Conservation (phyloP, 2,113 vertebrate genomes). For the Alligator mississippiensis region DNA sequence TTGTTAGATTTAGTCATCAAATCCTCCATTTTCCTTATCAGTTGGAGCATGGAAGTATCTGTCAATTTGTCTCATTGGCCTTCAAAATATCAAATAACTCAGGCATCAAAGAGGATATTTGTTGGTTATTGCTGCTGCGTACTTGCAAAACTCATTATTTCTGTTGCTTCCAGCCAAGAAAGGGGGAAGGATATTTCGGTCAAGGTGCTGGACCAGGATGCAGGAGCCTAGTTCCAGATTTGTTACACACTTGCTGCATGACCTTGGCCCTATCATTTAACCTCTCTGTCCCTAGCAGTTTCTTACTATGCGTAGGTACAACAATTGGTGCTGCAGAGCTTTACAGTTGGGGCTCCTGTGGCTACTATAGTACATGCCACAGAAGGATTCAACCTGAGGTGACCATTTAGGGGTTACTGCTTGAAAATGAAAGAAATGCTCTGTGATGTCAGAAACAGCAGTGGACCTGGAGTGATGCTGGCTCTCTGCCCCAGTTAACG, state of each 20-base stretch:
- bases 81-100: fast-evolving
- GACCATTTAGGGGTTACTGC: not conserved
- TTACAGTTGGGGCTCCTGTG: not conserved
- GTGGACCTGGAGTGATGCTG: not conserved
- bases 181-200: not conserved
- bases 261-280: not conserved
- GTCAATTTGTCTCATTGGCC: not conserved
- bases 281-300: too few relatives aligned
- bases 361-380: fast-evolving
- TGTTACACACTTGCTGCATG: not conserved
- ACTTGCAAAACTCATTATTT: fast-evolving
- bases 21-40: not conserved
- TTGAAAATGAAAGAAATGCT: not conserved
- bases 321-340: fast-evolving
- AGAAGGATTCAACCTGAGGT: not conserved
- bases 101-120: fast-evolving
- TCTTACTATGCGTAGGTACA: fast-evolving
- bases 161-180: not conserved
- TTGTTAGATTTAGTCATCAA: not conserved
- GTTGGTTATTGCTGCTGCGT: fast-evolving
- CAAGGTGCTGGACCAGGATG: not conserved
- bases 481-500: fast-evolving
- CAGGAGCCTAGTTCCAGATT: not conserved
- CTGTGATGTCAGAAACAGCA: not conserved
- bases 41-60: not conserved